Evolutionary conservation across 2,888 invertebrate species (phyloP).

Genomic region (Pyralis farinalis): DNA sequence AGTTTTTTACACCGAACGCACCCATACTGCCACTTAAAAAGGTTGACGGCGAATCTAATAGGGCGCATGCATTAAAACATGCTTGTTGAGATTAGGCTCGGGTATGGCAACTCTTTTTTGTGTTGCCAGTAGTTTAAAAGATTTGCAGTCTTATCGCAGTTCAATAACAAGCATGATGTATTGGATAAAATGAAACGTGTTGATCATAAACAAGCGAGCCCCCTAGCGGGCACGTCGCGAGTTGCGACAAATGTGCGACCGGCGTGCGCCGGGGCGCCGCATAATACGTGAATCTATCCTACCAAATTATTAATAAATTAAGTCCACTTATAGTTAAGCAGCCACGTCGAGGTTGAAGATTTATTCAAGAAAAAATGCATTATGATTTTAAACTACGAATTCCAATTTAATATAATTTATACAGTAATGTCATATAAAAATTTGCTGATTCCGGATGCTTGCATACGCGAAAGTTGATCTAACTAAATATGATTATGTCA

Average conservation of each 20-base stretch:
- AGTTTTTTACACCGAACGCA: slow-evolving; percentile 48
- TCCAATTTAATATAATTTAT: no score
- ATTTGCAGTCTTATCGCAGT: slow-evolving; percentile 7
- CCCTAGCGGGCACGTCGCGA: slow-evolving; percentile 31
- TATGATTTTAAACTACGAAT: no score
- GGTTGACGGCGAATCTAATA: slow-evolving; percentile 69
- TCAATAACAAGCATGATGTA: slow-evolving; percentile 33
- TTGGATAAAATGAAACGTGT: slow-evolving; percentile 52
- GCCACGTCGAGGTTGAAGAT: not conserved
- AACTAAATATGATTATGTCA: no score
- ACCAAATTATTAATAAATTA: not conserved
- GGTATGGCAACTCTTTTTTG: slow-evolving; percentile 33
- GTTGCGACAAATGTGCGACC: slow-evolving; percentile 44
- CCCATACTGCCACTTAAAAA: slow-evolving; percentile 67
- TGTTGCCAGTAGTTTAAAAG: slow-evolving; percentile 12
- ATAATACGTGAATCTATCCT: slow-evolving; percentile 39
- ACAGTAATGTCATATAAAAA: no score
- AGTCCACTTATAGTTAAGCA: not conserved
- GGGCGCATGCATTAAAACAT: slow-evolving; percentile 53
- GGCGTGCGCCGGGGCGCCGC: slow-evolving; percentile 34
- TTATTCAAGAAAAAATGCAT: no score
- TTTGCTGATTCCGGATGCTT: no score
- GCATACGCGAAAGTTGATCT: no score
- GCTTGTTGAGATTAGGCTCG: slow-evolving; percentile 50
- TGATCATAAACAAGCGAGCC: slow-evolving; percentile 43